phyloP scores from a whole-genome alignment of 2,888 invertebrate genomes.

The Drosophila trichaetosa region DNA sequence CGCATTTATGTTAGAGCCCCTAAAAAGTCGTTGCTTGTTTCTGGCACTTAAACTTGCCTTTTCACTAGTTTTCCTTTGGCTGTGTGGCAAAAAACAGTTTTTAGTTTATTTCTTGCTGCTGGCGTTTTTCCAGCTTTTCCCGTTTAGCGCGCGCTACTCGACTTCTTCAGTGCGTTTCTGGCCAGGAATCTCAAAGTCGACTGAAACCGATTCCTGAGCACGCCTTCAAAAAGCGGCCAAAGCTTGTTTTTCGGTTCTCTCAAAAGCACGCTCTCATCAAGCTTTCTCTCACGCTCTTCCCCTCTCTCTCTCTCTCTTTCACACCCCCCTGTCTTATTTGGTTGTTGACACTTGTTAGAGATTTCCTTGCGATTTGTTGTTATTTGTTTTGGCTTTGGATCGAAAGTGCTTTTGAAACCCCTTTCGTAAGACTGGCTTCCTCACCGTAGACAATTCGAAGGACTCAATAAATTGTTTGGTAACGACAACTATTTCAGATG shows the following conservation, averaged over 20 bases:
- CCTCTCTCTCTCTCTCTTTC: conserved; percentile 9
- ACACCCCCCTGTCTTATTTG: conserved; percentile 15
- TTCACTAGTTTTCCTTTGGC: conserved; percentile 65
- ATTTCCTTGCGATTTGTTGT: conserved; percentile 46
- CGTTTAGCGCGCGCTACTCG: conserved; percentile 50
- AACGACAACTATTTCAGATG: conserved; percentile 52
- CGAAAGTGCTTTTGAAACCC: conserved; percentile 36
- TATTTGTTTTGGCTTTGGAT: conserved; percentile 43
- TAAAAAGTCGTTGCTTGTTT: conserved; percentile 30
- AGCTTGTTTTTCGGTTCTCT: conserved; percentile 23
- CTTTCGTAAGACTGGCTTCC: conserved; percentile 11
- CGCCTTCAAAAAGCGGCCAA: conserved; percentile 36
- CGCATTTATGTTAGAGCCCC: conserved; percentile 12
- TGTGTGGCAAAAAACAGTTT: conserved; percentile 46
- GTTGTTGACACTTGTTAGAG: conserved; percentile 72
- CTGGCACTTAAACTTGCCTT: conserved; percentile 74
- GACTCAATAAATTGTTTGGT: conserved; percentile 57
- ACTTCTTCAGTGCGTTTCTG: conserved; percentile 46
- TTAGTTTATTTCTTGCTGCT: conserved; percentile 54
- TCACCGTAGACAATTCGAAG: conserved; percentile 38
- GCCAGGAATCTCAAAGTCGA: conserved; percentile 72
- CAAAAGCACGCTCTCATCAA: conserved; percentile 30
- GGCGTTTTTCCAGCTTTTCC: conserved; percentile 67
- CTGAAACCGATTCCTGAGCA: conserved; percentile 49
- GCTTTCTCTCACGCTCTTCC: conserved; percentile 31